Conservation (phyloP, 1,140 invertebrate species). For the Heliconius himera region DNA sequence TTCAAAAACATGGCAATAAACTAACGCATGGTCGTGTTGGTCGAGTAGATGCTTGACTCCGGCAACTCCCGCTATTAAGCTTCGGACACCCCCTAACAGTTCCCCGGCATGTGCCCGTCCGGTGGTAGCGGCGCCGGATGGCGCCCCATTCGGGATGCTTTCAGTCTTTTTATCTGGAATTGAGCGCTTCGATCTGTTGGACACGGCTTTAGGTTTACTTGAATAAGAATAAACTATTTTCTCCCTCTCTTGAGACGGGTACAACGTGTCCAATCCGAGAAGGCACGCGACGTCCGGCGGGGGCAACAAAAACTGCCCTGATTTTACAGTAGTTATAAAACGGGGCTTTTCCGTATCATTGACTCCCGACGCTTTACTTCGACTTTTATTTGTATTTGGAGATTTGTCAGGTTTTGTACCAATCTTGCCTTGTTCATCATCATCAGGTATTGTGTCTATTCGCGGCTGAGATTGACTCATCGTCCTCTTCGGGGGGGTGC, state of each 20-base stretch:
- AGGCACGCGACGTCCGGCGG: conserved; percentile 87
- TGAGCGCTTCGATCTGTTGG: conserved; percentile 50
- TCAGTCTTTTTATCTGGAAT: conserved; percentile 43
- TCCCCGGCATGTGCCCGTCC: conserved; percentile 37
- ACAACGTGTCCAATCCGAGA: conserved; percentile 82
- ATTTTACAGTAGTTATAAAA: conserved; percentile 90
- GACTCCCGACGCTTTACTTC: conserved; percentile 41
- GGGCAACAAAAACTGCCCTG: conserved; percentile 89
- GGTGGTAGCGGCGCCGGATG: conserved; percentile 44
- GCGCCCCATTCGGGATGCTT: conserved; percentile 46
- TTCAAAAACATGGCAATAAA: neutral
- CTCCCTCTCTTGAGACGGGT: conserved; percentile 62
- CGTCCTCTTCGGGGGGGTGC: conserved; percentile 44
- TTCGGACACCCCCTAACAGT: conserved; percentile 58
- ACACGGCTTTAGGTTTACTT: conserved; percentile 82
- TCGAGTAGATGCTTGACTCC: conserved; percentile 53
- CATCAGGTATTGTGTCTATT: conserved; percentile 50
- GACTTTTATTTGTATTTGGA: conserved; percentile 40
- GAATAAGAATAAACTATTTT: conserved; percentile 83
- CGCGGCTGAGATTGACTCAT: conserved; percentile 62
- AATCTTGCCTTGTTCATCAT: conserved; percentile 45
- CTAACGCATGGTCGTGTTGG: conserved; percentile 46
- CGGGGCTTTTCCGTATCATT: conserved; percentile 73
- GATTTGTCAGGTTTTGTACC: conserved; percentile 52
- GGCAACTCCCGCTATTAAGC: conserved; percentile 59